These are phyloP conservation scores for Crossocerus cetratus DNA, from an alignment of 2,888 invertebrate genomes.

Conservation along the genomic window DNA sequence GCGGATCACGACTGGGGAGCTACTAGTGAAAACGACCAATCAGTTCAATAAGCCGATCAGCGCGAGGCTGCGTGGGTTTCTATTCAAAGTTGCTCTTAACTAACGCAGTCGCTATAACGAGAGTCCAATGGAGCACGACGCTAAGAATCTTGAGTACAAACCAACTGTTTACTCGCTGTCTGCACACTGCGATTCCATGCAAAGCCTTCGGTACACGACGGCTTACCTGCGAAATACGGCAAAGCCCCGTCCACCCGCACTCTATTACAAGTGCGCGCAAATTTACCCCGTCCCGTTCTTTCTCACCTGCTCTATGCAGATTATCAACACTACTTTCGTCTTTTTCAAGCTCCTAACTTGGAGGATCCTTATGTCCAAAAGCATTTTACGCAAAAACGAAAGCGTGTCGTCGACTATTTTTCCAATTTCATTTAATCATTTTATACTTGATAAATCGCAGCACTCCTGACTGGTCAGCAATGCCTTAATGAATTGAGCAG, in stretches of 20 bases:
- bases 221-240: not conserved
- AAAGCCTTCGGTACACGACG: not conserved
- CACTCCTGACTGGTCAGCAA: too few species aligned
- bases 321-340: not conserved
- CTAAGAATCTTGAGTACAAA: conserved; percentile 1
- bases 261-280: not conserved
- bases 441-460: too few species aligned
- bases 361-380: not conserved
- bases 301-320: not conserved
- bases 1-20: conserved; percentile 25
- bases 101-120: conserved; percentile 16
- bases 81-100: conserved; percentile 11
- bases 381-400: too few species aligned
- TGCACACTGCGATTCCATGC: not conserved
- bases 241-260: not conserved
- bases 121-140: not conserved
- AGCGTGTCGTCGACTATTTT: too few species aligned
- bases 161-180: not conserved
- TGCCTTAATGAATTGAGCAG: too few species aligned
- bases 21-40: conserved; percentile 24
- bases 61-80: conserved; percentile 10
- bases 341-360: not conserved
- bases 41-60: conserved; percentile 42
- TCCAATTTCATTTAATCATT: too few species aligned
- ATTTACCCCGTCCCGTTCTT: not conserved